Evolutionary conservation across 2,113 vertebrate genomes (phyloP).

Genomic region (Nyctibius bracteatus): DNA sequence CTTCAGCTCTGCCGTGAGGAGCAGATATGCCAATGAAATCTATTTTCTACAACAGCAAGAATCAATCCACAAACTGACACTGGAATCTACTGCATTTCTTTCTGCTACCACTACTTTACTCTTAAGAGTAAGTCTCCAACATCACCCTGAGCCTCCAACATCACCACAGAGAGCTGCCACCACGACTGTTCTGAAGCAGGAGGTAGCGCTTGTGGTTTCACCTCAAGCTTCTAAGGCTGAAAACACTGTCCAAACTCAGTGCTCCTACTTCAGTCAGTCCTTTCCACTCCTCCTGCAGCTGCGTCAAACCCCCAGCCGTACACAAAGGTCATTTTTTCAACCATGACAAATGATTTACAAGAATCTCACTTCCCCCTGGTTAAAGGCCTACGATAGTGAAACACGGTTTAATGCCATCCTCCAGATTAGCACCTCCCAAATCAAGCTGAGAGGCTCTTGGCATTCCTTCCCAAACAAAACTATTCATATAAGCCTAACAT

Average conservation of each 20-base stretch:
- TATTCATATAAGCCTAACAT: neutral
- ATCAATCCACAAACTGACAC: neutral
- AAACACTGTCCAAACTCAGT: neutral
- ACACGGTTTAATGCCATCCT: neutral
- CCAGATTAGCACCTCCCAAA: neutral
- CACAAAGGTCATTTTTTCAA: neutral
- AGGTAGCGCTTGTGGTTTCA: neutral
- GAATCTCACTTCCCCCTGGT: neutral
- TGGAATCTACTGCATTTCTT: neutral
- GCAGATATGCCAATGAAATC: neutral
- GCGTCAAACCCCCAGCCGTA: neutral
- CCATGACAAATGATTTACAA: neutral
- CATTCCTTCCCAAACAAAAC: neutral
- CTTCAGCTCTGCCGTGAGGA: accelerated
- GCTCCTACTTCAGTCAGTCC: neutral
- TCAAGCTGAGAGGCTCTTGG: constrained; percentile 1
- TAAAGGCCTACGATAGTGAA: neutral
- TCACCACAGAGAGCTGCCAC: too few species aligned
- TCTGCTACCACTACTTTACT: accelerated
- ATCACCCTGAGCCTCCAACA: too few species aligned
- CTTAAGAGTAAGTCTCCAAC: neutral
- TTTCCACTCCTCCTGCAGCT: neutral
- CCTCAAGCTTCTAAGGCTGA: neutral
- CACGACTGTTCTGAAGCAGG: too few species aligned
- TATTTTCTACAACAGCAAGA: neutral